A percentile compares a stretch with the other conserved stretches of the same genome.
These are phyloP conservation scores for Pontoporia blainvillei DNA, from an alignment of 2,113 vertebrate genomes.

Conservation along the genomic window DNA sequence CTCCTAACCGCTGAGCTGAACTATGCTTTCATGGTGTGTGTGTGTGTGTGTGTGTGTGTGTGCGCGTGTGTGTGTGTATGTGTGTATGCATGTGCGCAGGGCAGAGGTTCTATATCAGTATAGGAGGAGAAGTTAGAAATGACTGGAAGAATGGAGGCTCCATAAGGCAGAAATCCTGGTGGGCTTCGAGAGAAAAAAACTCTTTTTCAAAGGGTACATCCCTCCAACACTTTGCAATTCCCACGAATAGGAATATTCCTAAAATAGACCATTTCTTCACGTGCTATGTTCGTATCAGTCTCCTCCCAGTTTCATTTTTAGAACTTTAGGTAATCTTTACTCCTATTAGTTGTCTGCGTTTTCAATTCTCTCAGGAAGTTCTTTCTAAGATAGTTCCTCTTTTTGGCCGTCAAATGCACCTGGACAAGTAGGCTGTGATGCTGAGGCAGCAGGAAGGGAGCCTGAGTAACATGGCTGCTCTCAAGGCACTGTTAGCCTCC, in stretches of 20 bases:
- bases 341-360: conserved; percentile 37
- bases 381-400: background rate
- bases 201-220: conserved; percentile 30
- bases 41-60: background rate
- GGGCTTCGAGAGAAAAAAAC: conserved; percentile 41
- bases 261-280: conserved; percentile 63
- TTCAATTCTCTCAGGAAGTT: conserved; percentile 30
- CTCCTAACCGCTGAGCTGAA: background rate
- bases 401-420: background rate
- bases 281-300: conserved; percentile 44
- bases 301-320: conserved; percentile 35
- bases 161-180: background rate
- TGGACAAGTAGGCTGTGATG: background rate
- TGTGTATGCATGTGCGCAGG: fast-evolving
- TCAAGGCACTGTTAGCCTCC: background rate
- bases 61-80: background rate
- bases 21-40: background rate
- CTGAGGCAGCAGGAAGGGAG: background rate
- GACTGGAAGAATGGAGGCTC: background rate
- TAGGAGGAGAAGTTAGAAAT: background rate
- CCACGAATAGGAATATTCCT: conserved; percentile 26
- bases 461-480: background rate
- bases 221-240: conserved; percentile 33
- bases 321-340: conserved; percentile 61
- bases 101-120: background rate